A percentile compares a stretch with the other conserved stretches of the same genome.
phyloP scores from a whole-genome alignment of 2,797 vertebrate genomes.

The Cyprinella venusta region DNA sequence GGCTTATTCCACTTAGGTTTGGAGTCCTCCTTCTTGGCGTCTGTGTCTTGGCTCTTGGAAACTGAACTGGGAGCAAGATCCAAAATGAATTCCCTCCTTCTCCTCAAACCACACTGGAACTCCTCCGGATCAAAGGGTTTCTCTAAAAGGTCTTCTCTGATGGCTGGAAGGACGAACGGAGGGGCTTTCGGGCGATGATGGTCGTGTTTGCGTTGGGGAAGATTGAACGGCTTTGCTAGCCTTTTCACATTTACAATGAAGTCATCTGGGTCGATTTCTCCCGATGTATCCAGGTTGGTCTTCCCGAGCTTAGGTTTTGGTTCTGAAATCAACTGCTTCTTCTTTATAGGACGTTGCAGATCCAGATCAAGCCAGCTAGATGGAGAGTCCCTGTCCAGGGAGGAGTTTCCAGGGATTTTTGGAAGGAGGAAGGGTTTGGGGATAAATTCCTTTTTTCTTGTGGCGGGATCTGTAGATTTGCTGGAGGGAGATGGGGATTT shows the following conservation, averaged over 20 bases:
- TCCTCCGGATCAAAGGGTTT: constrained; percentile 88
- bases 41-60: constrained; percentile 77
- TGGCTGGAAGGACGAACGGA: constrained; percentile 89
- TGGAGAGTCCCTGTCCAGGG: constrained; percentile 49
- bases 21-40: constrained; percentile 71
- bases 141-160: constrained; percentile 88
- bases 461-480: constrained; percentile 25
- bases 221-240: constrained; percentile 81
- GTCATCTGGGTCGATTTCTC: constrained; percentile 84
- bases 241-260: constrained; percentile 91
- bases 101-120: constrained; percentile 88
- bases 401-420: constrained; percentile 2
- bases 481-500: background rate
- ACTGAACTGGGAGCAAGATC: constrained; percentile 73
- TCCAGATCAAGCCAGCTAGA: constrained; percentile 81
- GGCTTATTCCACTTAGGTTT: constrained; percentile 79
- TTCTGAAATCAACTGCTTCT: constrained; percentile 61
- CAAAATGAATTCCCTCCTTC: constrained; percentile 70
- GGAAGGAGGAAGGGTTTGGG: constrained; percentile 13
- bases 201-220: constrained; percentile 89
- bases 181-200: constrained; percentile 80
- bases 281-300: constrained; percentile 81
- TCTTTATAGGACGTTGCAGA: constrained; percentile 61
- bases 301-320: constrained; percentile 74
- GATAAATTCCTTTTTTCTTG: constrained; percentile 32